A percentile compares a stretch with the other conserved stretches of the same genome.
These are phyloP conservation scores for Xanthia icteritia DNA, from an alignment of 2,888 invertebrate species.

Conservation along the genomic window DNA sequence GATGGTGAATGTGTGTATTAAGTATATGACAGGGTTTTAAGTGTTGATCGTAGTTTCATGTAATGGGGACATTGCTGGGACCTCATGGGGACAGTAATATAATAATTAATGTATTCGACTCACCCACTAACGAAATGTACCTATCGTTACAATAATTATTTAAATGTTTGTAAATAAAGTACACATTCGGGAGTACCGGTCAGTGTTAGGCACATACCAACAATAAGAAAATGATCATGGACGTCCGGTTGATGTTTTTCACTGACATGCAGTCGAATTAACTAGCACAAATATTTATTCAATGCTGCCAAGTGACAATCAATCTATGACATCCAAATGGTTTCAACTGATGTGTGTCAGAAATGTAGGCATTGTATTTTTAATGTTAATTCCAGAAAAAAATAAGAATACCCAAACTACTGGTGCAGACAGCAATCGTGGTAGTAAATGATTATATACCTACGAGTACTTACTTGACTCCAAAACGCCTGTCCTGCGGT, in stretches of 20 bases:
- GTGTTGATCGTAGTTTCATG: conserved; percentile 7
- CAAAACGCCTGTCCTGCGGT: too few relatives aligned
- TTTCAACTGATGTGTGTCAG: conserved; percentile 28
- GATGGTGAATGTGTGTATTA: too few relatives aligned
- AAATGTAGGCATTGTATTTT: conserved; percentile 35
- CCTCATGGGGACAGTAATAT: conserved; percentile 12
- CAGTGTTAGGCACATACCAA: not conserved
- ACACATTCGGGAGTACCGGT: not conserved
- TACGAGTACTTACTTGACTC: not conserved
- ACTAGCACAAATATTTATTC: conserved; percentile 32
- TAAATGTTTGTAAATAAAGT: conserved; percentile 2
- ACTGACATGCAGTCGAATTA: conserved; percentile 28
- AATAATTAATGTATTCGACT: conserved; percentile 14
- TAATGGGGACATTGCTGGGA: not conserved
- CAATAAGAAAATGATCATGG: not conserved
- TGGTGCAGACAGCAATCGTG: not conserved
- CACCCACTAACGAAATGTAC: not conserved
- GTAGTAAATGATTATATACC: not conserved
- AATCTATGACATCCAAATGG: conserved; percentile 26
- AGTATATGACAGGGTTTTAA: not conserved
- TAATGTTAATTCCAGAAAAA: not conserved
- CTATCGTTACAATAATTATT: not conserved
- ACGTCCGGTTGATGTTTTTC: conserved; percentile 7
- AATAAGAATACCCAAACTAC: not conserved
- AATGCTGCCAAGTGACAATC: conserved; percentile 36